Evolutionary conservation across 2,113 vertebrate genomes (phyloP).

Genomic region (Proterorhinus semilunaris): DNA sequence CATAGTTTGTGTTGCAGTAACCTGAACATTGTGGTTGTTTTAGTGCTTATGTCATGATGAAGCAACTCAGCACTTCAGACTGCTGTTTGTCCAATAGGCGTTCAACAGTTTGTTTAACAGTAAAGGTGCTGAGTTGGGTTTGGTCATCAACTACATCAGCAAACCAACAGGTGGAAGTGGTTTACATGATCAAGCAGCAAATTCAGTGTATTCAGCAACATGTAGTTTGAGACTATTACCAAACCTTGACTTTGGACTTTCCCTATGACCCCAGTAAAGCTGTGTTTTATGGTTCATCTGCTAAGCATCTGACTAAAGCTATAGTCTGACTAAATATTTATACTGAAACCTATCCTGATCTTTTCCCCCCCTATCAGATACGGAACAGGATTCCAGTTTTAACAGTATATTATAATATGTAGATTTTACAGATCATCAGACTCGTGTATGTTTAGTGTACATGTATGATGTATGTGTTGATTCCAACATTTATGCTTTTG

Average conservation of each 20-base stretch:
- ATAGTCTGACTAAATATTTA: too few relatives aligned
- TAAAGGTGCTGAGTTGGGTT: slow-evolving; percentile 64
- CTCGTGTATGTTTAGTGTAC: too few relatives aligned
- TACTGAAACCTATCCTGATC: neutral
- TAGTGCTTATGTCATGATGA: slow-evolving; percentile 69
- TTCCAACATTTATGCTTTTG: too few relatives aligned
- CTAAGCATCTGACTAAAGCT: neutral
- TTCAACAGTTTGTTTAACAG: slow-evolving; percentile 63
- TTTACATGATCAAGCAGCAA: slow-evolving; percentile 57
- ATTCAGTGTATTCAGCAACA: slow-evolving; percentile 14
- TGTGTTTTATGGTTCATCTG: neutral
- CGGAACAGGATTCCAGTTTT: too few relatives aligned
- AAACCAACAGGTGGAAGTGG: slow-evolving; percentile 71
- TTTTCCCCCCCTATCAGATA: too few relatives aligned
- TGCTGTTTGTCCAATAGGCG: slow-evolving; percentile 65
- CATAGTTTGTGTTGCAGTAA: slow-evolving; percentile 49
- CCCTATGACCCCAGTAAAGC: neutral
- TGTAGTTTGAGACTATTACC: neutral
- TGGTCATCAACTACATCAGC: slow-evolving; percentile 65
- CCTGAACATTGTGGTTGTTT: slow-evolving; percentile 50
- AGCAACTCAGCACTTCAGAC: slow-evolving; percentile 74
- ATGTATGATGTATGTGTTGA: too few relatives aligned
- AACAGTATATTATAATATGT: too few relatives aligned
- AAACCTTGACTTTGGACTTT: neutral
- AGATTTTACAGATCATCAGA: too few relatives aligned